Evolutionary conservation across 2,113 vertebrate genomes (phyloP), one percentile per base, ranked within the genome.

Genomic region (Vimba vimba): DNA sequence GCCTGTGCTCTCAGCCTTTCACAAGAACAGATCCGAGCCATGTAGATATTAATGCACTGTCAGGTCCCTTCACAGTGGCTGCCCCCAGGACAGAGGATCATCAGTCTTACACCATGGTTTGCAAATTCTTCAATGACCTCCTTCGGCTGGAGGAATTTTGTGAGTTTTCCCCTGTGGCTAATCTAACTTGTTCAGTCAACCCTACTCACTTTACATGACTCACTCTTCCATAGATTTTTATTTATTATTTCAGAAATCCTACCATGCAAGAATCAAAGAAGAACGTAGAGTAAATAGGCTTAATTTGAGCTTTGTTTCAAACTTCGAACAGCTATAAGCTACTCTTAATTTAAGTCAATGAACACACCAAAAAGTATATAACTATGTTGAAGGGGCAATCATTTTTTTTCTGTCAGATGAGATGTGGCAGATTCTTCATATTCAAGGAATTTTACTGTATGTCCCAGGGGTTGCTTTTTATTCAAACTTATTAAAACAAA

Each of bases 41-140:
- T 89, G 85, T 90, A 86, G 86, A 91, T 90, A 89, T 91, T 88
- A 89, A 89, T 90, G 85, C 87, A 88, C 79, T 85, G 88, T 90
- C 88, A 91, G 84, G 83, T 78, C 75, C 45, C 85, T 89, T 89
- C 89, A 89, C 87, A 90, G 87, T 81, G 87, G 15, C 89, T 90
- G 90, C 87, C 69, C 84, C 71, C 71, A 77, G 79, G 86, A 89
- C 83, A 86, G 78, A 87, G 60, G 19, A 87, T 89, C 81, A 90
- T 93, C 85, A 79, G 83, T 90, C 85, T 90, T 84, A 85, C 66
- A 83, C 52, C 79, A 64, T 47, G 68, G 50, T 84, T 74, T 75
- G 85, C 90, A 89, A 27, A 84, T 76, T 88, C 83, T 87, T 91
- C 66, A 83, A 75, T 86, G 82, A 89, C 83, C 85, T 88, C 76